These are phyloP conservation scores for Schlechtendalia chinensis DNA, from an alignment of 1,140 invertebrate species.

Conservation along the genomic window DNA sequence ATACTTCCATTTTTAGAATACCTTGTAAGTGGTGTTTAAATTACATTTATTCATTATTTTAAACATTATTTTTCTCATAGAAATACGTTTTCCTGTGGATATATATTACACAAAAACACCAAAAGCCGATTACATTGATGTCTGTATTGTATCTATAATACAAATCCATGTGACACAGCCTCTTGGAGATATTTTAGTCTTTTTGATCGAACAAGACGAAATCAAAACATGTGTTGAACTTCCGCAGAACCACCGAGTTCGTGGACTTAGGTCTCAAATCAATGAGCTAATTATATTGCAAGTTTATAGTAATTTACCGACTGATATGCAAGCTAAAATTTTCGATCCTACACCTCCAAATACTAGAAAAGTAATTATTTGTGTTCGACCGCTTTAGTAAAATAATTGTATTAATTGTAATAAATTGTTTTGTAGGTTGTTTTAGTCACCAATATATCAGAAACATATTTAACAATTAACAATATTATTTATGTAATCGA, in stretches of 20 bases:
- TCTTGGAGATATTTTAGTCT: slow-evolving; percentile 92
- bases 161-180: slow-evolving; percentile 98
- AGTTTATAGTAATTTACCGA: slow-evolving; percentile 97
- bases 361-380: slow-evolving; percentile 84
- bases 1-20: slow-evolving; percentile 96
- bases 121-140: slow-evolving; percentile 97
- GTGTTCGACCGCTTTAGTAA: too few species aligned
- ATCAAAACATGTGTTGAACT: slow-evolving; percentile 96
- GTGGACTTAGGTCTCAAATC: slow-evolving; percentile 88
- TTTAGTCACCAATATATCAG: slow-evolving; percentile 97
- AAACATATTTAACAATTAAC: slow-evolving; percentile 98
- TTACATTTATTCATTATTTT: neutral
- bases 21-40: slow-evolving; percentile 64
- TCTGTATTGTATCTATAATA: slow-evolving; percentile 91
- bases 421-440: slow-evolving; percentile 66
- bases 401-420: too few species aligned
- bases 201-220: slow-evolving; percentile 94
- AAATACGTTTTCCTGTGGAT: slow-evolving; percentile 78
- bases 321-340: slow-evolving; percentile 98
- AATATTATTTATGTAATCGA: slow-evolving; percentile 99
- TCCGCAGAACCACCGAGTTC: slow-evolving; percentile 82
- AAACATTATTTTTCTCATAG: slow-evolving; percentile 52
- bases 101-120: slow-evolving; percentile 99
- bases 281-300: slow-evolving; percentile 91
- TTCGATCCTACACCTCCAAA: slow-evolving; percentile 94